Evolutionary conservation across 2,113 vertebrate species (phyloP).

Genomic region (Hipposideros armiger): DNA sequence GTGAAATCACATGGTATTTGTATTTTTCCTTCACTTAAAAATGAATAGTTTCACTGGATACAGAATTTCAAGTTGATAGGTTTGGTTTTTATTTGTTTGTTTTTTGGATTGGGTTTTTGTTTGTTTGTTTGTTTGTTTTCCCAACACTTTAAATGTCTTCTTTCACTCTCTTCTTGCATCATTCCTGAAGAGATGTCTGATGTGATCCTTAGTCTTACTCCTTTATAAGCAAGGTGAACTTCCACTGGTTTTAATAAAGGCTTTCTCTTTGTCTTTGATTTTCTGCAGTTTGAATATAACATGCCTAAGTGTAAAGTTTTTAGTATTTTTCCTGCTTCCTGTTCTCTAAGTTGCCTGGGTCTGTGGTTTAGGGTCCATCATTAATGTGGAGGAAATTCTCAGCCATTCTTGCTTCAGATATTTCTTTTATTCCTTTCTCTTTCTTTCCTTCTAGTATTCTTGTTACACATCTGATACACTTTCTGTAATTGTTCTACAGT

Average conservation of each 20-base stretch:
- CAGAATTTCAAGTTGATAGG: not conserved
- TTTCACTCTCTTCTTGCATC: not conserved
- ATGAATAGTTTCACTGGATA: not conserved
- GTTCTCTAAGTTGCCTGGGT: not conserved
- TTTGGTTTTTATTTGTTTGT: not conserved
- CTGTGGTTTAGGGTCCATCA: not conserved
- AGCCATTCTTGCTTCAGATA: not conserved
- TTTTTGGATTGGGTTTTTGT: not conserved
- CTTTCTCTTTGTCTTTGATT: not conserved
- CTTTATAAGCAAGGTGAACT: not conserved
- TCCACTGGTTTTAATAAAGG: not conserved
- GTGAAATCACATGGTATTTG: too few species aligned
- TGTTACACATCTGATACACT: not conserved
- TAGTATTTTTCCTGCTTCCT: not conserved
- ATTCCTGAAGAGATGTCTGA: not conserved
- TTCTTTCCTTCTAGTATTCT: not conserved
- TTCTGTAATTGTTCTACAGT: not conserved
- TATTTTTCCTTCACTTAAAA: not conserved
- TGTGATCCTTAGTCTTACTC: not conserved
- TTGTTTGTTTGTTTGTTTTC: not conserved
- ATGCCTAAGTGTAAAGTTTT: not conserved
- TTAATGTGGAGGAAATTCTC: not conserved
- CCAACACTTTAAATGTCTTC: not conserved
- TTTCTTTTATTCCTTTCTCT: not conserved
- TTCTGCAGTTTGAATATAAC: not conserved